These are phyloP conservation scores for Dyspetes luteomarginatus DNA, from an alignment of 2,888 invertebrate species.

Conservation along the genomic window DNA sequence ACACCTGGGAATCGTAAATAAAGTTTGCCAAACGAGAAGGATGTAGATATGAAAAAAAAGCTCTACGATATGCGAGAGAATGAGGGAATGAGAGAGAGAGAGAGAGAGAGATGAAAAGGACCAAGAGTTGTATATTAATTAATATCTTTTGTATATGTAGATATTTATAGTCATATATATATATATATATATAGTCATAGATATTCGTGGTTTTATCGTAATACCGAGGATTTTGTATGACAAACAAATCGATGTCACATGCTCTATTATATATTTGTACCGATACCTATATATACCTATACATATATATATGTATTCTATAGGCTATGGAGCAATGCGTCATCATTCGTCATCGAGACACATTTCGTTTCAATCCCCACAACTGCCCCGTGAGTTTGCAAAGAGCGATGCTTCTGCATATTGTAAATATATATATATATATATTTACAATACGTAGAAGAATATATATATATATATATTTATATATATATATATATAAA, in stretches of 20 bases:
- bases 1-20: slow-evolving; percentile 59
- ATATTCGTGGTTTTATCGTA: slow-evolving; percentile 34
- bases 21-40: slow-evolving; percentile 29
- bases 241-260: slow-evolving; percentile 52
- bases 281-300: slow-evolving; percentile 30
- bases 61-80: slow-evolving; percentile 10
- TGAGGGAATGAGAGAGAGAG: not conserved
- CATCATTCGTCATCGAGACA: slow-evolving; percentile 67
- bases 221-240: slow-evolving; percentile 27
- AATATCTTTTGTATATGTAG: slow-evolving; percentile 37
- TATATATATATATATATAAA: not conserved
- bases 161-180: slow-evolving; percentile 22
- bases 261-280: slow-evolving; percentile 25
- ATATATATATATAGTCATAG: not conserved
- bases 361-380: slow-evolving; percentile 39
- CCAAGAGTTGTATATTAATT: slow-evolving; percentile 21
- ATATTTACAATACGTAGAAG: no score
- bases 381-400: slow-evolving; percentile 27
- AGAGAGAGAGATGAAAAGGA: not conserved
- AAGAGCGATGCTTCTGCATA: slow-evolving; percentile 34
- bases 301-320: slow-evolving; percentile 24
- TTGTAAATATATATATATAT: not conserved
- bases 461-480: not conserved
- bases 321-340: slow-evolving; percentile 45
- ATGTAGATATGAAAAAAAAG: slow-evolving; percentile 14